Conservation (phyloP, 2,113 vertebrate genomes). For the Nothobranchius furzeri region DNA sequence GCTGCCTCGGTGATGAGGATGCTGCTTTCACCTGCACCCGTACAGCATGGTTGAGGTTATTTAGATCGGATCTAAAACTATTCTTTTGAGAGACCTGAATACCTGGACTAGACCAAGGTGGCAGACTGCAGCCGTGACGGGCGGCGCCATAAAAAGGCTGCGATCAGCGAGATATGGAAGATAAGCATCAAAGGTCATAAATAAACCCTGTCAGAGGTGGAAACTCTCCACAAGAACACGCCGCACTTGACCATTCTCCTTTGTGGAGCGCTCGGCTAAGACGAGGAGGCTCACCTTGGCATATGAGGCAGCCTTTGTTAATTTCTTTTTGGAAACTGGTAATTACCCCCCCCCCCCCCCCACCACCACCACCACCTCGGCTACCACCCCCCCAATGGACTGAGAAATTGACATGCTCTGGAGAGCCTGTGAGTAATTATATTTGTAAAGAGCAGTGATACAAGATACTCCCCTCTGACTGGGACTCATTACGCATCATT, state of each 20-base stretch:
- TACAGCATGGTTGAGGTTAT: slow-evolving; percentile 44
- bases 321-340: slow-evolving; percentile 80
- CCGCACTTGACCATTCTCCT: slow-evolving; percentile 51
- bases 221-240: slow-evolving; percentile 28
- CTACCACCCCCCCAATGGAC: slow-evolving; percentile 59
- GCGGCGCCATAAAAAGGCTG: slow-evolving; percentile 37
- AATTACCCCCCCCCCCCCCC: slow-evolving; percentile 65
- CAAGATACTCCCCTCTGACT: slow-evolving; percentile 80
- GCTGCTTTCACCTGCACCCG: slow-evolving; percentile 5
- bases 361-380: slow-evolving; percentile 2
- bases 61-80: slow-evolving; percentile 62
- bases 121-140: slow-evolving; percentile 11
- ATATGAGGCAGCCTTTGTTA: slow-evolving; percentile 73
- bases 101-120: slow-evolving; percentile 31
- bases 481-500: slow-evolving; percentile 81
- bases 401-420: slow-evolving; percentile 80
- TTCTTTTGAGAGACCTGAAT: slow-evolving; percentile 45
- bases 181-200: slow-evolving; percentile 68
- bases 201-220: slow-evolving; percentile 51
- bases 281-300: slow-evolving; percentile 69
- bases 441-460: slow-evolving; percentile 85
- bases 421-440: slow-evolving; percentile 83
- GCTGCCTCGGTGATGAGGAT: slow-evolving; percentile 5
- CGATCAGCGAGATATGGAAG: slow-evolving; percentile 57
- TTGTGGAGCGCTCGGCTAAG: slow-evolving; percentile 27